phyloP scores from a whole-genome alignment of 35 echinoderm and acorn worm species.

The Ptychodera flava region DNA sequence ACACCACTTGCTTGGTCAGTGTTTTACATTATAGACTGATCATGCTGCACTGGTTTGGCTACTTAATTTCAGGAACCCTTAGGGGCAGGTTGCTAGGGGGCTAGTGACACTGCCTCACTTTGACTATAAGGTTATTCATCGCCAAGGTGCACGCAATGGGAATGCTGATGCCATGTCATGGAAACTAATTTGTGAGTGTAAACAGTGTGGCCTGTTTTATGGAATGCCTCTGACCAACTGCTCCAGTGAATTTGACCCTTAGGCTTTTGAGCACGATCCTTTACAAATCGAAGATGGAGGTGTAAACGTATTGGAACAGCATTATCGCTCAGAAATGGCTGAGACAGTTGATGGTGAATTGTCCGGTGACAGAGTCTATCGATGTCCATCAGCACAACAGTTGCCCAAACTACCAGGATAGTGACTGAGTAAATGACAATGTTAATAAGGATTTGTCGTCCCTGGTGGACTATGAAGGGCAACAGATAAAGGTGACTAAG shows the following conservation, averaged over 20 bases:
- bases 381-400: too few species aligned
- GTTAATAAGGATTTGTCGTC: too few species aligned
- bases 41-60: slow-evolving; percentile 43
- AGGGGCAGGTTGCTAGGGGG: slow-evolving; percentile 53
- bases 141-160: slow-evolving; percentile 30
- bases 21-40: slow-evolving; percentile 33
- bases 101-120: slow-evolving; percentile 30
- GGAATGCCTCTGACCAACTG: neutral
- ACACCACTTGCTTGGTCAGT: slow-evolving; percentile 39
- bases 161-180: slow-evolving; percentile 46
- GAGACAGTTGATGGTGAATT: neutral
- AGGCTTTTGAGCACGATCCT: too few species aligned
- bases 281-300: neutral
- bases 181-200: neutral
- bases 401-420: too few species aligned
- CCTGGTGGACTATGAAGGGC: too few species aligned
- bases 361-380: neutral
- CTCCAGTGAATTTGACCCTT: too few species aligned
- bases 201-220: slow-evolving; percentile 18
- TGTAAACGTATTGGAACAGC: neutral
- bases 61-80: slow-evolving; percentile 37
- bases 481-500: too few species aligned
- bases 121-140: slow-evolving; percentile 33
- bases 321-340: neutral
- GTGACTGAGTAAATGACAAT: too few species aligned